Evolutionary conservation across 1,140 invertebrate genomes (phyloP).

Genomic region (Proales similis): DNA sequence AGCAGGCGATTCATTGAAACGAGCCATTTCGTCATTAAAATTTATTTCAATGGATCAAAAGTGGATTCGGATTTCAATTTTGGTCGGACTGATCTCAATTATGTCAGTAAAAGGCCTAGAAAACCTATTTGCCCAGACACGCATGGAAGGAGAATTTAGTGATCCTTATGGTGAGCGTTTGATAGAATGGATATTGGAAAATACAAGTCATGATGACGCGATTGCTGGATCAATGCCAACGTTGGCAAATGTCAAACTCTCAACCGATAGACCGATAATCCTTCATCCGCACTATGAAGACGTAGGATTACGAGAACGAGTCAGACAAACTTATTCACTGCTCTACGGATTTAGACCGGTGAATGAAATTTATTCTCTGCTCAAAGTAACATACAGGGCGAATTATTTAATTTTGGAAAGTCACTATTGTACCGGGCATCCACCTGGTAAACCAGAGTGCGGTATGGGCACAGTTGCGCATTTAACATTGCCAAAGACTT

Average conservation of each 20-base stretch:
- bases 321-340: conserved; percentile 11
- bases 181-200: conserved; percentile 64
- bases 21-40: not conserved
- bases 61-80: conserved; percentile 47
- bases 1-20: conserved; percentile 53
- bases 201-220: conserved; percentile 59
- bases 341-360: conserved; percentile 22
- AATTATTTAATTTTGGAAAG: conserved; percentile 34
- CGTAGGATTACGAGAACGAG: conserved; percentile 6
- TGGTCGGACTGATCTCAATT: conserved; percentile 51
- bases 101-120: conserved; percentile 54
- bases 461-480: not conserved
- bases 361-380: not conserved
- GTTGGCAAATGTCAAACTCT: conserved; percentile 70
- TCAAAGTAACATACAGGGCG: conserved; percentile 6
- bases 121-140: conserved; percentile 55
- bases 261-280: conserved; percentile 66
- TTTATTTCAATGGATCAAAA: conserved; percentile 39
- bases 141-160: conserved; percentile 58
- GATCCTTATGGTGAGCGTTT: conserved; percentile 66
- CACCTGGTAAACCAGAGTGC: conserved; percentile 25
- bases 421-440: conserved; percentile 21
- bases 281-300: conserved; percentile 69
- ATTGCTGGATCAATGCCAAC: conserved; percentile 78
- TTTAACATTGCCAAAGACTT: not conserved